Evolutionary conservation across 2,113 vertebrate species (phyloP), one percentile per base, ranked within the genome.

Genomic region (Coregonus clupeaformis): DNA sequence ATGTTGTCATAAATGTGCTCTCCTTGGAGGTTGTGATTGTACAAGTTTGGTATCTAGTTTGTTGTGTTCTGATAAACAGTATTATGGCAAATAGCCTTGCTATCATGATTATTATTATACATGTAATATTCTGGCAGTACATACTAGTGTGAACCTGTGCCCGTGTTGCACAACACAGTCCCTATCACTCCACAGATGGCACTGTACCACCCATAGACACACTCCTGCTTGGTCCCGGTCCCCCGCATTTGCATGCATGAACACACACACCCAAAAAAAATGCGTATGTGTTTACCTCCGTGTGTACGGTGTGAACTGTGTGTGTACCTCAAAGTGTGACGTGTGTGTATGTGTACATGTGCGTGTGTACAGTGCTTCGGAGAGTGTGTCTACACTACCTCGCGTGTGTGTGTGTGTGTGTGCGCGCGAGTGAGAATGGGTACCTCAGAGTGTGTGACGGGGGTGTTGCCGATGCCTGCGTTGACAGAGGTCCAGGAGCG

Each of bases 401-500:
- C 12, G 22, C 7, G 16, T 42, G 70, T 62, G 59, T 36, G 6
- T 27, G 1, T 25, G 62, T 55, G 52, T 7, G 36, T 25, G 68
- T 70, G 60, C 66, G 36, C 2, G 36, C 3, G 29, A 29, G 29
- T 42, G 36, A 42, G 36, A 52, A 4, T 52, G 16, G 3, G 42
- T 91, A 99, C 98, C 97, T 99, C 98, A 0, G 92, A 88, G 16
- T 84, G 83, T 3, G 95, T 94, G 77, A 98, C 90, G 0, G 97
- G 94, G 0, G 87, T 93, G 13, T 88, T 92, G 77, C 93, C 90
- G 69, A 99, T 98, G 42, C 98, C 98, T 3, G 82, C 89, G 74
- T 90, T 98, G 89, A 99, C 93, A 0, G 96, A 93, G 14, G 91
- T 87, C 98, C 98, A 99, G 13, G 97, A 98, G 18, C 97, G 94